phyloP scores from a whole-genome alignment of 1,140 invertebrate species.

The Trichonephila clavata region DNA sequence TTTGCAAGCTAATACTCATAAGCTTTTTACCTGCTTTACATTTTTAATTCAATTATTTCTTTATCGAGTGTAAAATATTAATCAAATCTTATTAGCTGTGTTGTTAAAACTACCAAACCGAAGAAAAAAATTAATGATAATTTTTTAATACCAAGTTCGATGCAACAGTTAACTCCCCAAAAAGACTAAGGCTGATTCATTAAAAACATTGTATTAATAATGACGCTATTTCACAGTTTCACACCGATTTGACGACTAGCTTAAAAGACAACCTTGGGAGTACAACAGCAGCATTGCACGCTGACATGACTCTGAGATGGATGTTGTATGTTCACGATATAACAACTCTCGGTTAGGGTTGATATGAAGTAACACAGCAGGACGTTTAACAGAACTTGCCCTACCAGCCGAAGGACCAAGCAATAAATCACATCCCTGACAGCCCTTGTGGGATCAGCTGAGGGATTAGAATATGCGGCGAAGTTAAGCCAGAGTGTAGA shows the following conservation, averaged over 20 bases:
- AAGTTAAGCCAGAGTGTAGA: constrained; percentile 54
- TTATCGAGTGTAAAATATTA: too few relatives aligned
- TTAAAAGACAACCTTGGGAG: background rate
- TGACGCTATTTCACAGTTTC: background rate
- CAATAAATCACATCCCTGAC: constrained; percentile 69
- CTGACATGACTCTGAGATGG: constrained; percentile 67
- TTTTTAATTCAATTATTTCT: too few relatives aligned
- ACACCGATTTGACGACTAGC: background rate
- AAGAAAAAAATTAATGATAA: too few relatives aligned
- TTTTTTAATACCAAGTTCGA: too few relatives aligned
- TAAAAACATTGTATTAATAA: background rate
- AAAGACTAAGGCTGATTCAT: background rate
- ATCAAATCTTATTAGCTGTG: too few relatives aligned
- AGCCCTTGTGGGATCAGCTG: constrained; percentile 58
- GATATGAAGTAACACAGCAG: constrained; percentile 47
- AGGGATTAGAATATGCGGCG: constrained; percentile 70
- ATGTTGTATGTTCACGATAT: constrained; percentile 53
- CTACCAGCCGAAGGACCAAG: background rate
- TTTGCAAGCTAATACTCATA: too few relatives aligned
- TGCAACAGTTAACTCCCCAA: too few relatives aligned
- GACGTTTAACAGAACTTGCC: constrained; percentile 46
- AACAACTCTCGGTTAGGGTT: constrained; percentile 29
- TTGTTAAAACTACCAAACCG: too few relatives aligned
- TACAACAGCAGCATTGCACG: background rate
- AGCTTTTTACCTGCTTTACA: too few relatives aligned